Percentiles rank a stretch among this genome's conserved stretches.
phyloP scores from a whole-genome alignment of 1,140 invertebrate species.

The Cydia splendana region DNA sequence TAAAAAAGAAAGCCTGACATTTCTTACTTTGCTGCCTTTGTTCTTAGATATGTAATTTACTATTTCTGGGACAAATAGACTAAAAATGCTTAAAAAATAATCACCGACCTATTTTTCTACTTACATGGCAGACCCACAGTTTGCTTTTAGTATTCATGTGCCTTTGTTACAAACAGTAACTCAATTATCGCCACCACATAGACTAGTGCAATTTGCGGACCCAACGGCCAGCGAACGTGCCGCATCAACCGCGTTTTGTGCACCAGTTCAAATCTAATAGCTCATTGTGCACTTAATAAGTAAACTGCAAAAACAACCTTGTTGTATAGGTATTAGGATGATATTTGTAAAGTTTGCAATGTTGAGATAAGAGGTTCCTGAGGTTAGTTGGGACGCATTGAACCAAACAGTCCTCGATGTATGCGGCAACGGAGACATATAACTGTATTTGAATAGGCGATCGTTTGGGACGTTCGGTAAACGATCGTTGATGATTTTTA shows the following conservation, averaged over 20 bases:
- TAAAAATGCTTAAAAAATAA: no score
- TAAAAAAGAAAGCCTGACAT: no score
- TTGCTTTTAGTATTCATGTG: not conserved
- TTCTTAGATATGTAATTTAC: no score
- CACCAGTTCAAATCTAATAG: not conserved
- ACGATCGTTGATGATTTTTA: not conserved
- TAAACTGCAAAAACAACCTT: not conserved
- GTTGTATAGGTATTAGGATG: not conserved
- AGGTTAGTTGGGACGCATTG: conserved; percentile 13
- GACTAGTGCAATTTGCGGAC: conserved; percentile 21
- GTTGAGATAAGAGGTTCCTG: not conserved
- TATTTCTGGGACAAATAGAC: no score
- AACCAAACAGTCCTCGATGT: conserved; percentile 20
- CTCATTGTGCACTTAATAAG: not conserved
- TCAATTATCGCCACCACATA: conserved; percentile 1
- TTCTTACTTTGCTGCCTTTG: no score
- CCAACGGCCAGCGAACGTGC: conserved; percentile 8
- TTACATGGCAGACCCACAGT: no score
- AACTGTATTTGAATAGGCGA: conserved; percentile 1
- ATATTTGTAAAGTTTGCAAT: not conserved
- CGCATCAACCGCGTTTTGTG: conserved; percentile 11
- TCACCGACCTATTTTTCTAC: no score
- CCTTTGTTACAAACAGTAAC: conserved; percentile 16
- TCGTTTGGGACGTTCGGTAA: not conserved
- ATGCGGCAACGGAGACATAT: not conserved